A percentile compares a stretch with the other conserved stretches of the same genome.
These are phyloP conservation scores for Pardalotus punctatus DNA, from an alignment of 2,113 vertebrate genomes.

Conservation along the genomic window DNA sequence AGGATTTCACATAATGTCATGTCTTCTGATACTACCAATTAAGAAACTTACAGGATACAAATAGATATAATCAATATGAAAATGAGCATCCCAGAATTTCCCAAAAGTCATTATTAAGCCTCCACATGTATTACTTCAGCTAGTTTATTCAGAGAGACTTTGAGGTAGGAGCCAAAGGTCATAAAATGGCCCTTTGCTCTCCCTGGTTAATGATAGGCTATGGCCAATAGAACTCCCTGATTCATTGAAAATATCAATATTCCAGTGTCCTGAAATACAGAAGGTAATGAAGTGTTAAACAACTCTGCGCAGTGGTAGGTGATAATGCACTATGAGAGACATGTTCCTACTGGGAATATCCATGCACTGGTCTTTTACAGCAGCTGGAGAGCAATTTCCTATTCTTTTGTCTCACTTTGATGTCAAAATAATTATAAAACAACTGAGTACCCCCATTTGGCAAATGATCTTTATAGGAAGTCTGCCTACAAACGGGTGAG, in stretches of 20 bases:
- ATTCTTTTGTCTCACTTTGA: background rate
- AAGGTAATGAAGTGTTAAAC: background rate
- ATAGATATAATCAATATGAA: background rate
- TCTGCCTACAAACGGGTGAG: background rate
- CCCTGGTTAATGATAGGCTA: constrained; percentile 6
- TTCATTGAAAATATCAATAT: background rate
- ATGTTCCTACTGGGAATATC: background rate
- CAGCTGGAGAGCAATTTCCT: background rate
- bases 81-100: background rate
- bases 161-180: background rate
- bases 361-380: background rate
- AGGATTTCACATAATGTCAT: background rate
- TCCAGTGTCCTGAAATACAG: background rate
- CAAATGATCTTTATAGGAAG: background rate
- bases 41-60: background rate
- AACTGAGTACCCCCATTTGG: background rate
- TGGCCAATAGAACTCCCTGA: background rate
- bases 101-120: background rate
- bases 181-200: constrained; percentile 8
- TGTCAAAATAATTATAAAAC: background rate
- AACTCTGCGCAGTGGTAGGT: background rate
- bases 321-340: background rate
- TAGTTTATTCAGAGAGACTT: background rate
- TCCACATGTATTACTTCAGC: background rate
- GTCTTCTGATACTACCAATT: background rate